These are phyloP conservation scores for Ectemnius lituratus DNA, from an alignment of 2,888 invertebrate species.

Conservation along the genomic window DNA sequence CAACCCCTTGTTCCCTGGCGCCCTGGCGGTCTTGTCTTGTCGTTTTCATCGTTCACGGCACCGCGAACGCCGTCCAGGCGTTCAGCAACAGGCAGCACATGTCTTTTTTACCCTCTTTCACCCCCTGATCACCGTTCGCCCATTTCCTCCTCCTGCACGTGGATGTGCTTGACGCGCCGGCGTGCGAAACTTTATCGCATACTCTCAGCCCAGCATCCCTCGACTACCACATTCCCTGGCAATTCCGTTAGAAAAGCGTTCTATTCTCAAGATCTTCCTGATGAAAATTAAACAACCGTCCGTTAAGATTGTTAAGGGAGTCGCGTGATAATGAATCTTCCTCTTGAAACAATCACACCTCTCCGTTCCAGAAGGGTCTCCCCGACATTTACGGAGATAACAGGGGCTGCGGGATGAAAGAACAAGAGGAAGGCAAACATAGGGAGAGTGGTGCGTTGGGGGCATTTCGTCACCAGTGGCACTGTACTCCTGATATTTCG, in stretches of 20 bases:
- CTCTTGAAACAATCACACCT: constrained; percentile 1
- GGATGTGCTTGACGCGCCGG: neutral
- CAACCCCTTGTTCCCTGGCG: constrained; percentile 26
- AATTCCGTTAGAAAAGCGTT: too few relatives aligned
- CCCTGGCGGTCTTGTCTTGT: constrained; percentile 42
- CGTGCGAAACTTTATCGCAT: too few relatives aligned
- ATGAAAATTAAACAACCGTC: neutral
- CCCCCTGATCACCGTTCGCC: constrained; percentile 43
- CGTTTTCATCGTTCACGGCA: constrained; percentile 51
- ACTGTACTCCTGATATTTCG: neutral
- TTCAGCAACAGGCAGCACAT: constrained; percentile 66
- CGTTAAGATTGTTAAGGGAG: too few relatives aligned
- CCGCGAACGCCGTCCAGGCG: constrained; percentile 23
- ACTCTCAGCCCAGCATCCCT: too few relatives aligned
- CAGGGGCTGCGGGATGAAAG: neutral
- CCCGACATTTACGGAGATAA: constrained; percentile 1
- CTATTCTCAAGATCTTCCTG: neutral
- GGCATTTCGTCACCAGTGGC: constrained; percentile 19
- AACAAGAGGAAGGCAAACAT: constrained; percentile 38
- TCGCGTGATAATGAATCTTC: constrained; percentile 1
- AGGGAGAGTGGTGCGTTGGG: constrained; percentile 19
- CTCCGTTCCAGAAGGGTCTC: constrained; percentile 12
- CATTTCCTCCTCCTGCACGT: constrained; percentile 34
- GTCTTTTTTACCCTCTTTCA: constrained; percentile 49
- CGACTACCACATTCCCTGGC: too few relatives aligned